A percentile compares a stretch with the other conserved stretches of the same genome.
phyloP scores from a whole-genome alignment of 2,797 vertebrate species.

The Tapirus indicus region DNA sequence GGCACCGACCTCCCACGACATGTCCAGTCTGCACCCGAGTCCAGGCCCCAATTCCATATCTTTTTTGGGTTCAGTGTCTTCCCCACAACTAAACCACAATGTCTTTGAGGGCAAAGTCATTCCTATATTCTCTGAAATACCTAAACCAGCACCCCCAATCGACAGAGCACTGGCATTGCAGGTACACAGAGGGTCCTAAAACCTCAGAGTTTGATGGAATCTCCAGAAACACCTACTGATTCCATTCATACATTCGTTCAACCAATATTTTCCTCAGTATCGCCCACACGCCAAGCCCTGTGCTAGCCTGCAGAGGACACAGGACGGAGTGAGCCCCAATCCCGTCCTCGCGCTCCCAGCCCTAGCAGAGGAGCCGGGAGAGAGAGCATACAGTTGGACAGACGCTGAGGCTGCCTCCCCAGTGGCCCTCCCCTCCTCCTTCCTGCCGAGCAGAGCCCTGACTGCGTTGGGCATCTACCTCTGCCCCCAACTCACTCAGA shows the following conservation, averaged over 20 bases:
- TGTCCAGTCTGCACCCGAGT: background rate
- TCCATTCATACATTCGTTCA: background rate
- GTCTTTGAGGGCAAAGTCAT: background rate
- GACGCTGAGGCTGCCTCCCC: background rate
- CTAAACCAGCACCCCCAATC: background rate
- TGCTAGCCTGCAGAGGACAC: background rate
- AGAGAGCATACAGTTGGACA: background rate
- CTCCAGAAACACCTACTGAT: background rate
- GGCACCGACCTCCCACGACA: background rate
- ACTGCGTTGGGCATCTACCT: background rate
- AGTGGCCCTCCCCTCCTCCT: background rate
- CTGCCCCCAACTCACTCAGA: background rate
- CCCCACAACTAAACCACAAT: no score
- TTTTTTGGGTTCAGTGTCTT: background rate
- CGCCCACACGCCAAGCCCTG: background rate
- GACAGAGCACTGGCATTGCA: background rate
- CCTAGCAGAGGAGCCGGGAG: background rate
- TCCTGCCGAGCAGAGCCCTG: background rate
- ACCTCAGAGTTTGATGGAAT: background rate
- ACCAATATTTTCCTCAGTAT: background rate
- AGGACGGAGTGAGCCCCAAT: background rate
- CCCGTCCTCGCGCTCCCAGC: no score
- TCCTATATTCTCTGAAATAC: background rate
- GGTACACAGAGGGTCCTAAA: background rate
- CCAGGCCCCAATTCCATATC: background rate